These are phyloP conservation scores for Ochotona curzoniae DNA, from an alignment of 2,113 vertebrate genomes.

Conservation along the genomic window DNA sequence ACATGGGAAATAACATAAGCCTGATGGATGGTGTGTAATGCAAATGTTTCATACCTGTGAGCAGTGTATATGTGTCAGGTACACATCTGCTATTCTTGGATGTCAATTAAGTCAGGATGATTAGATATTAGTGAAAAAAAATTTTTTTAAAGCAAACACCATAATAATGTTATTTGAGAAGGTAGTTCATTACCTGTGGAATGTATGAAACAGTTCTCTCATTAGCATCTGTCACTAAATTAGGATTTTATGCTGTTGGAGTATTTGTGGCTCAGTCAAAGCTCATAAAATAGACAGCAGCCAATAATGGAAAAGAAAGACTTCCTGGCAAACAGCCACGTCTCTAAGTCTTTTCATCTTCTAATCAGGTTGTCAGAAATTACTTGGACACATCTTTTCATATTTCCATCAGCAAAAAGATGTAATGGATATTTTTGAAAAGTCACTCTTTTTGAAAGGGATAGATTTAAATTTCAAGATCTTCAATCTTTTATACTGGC, in stretches of 20 bases:
- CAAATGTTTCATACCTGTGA: conserved; percentile 60
- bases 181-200: conserved; percentile 56
- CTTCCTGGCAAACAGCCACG: conserved; percentile 51
- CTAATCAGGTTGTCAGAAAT: conserved; percentile 15
- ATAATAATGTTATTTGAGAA: conserved; percentile 35
- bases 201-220: conserved; percentile 3
- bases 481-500: background rate
- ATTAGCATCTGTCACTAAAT: conserved; percentile 52
- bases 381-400: conserved; percentile 27
- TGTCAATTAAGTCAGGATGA: conserved; percentile 50
- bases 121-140: conserved; percentile 32
- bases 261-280: conserved; percentile 67
- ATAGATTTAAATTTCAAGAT: conserved; percentile 40
- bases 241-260: conserved; percentile 23
- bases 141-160: conserved; percentile 8
- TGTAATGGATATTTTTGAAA: background rate
- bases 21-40: background rate
- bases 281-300: conserved; percentile 65
- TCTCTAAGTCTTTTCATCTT: conserved; percentile 1
- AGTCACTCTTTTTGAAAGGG: background rate
- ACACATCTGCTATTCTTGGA: conserved; percentile 1
- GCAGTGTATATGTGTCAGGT: background rate
- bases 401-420: conserved; percentile 40
- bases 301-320: conserved; percentile 48
- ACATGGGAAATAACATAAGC: conserved; percentile 29